These are phyloP conservation scores for Colistium nudipinnis DNA, from an alignment of 2,113 vertebrate genomes.

Conservation along the genomic window DNA sequence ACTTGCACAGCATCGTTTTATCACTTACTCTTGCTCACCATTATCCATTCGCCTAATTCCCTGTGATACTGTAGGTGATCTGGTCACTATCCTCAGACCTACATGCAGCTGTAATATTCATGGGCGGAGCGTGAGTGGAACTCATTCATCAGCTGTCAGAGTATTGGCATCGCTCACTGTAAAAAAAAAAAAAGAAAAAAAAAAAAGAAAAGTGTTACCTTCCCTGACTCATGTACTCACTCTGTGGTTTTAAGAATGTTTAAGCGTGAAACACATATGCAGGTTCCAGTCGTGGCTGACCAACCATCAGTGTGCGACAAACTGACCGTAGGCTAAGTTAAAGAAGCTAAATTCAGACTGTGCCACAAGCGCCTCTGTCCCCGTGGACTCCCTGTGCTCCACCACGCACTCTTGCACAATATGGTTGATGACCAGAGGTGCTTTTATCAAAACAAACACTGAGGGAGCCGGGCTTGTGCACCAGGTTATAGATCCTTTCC, in stretches of 20 bases:
- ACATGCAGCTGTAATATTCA: slow-evolving; percentile 24
- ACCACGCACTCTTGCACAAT: not conserved
- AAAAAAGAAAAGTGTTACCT: no score
- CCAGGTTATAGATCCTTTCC: slow-evolving; percentile 40
- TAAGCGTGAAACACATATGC: slow-evolving; percentile 22
- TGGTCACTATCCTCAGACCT: not conserved
- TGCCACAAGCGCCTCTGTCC: not conserved
- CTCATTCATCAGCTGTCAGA: slow-evolving; percentile 62
- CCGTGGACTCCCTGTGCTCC: not conserved
- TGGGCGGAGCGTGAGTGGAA: slow-evolving; percentile 35
- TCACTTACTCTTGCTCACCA: not conserved
- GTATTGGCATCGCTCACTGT: slow-evolving; percentile 41
- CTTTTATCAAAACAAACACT: slow-evolving; percentile 46
- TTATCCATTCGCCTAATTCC: not conserved
- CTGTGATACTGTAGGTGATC: not conserved
- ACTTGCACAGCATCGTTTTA: not conserved
- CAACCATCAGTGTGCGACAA: slow-evolving; percentile 16
- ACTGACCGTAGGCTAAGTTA: not conserved
- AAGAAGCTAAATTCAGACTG: not conserved
- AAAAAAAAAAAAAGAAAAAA: slow-evolving; percentile 50
- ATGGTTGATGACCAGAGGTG: slow-evolving; percentile 3
- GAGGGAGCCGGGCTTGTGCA: slow-evolving; percentile 16
- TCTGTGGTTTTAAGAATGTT: slow-evolving; percentile 37
- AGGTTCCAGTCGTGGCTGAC: not conserved
- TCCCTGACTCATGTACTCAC: no score